Base-by-base conservation (phyloP, 2,113 vertebrate genomes). In the Ascaphus truei region DNA sequence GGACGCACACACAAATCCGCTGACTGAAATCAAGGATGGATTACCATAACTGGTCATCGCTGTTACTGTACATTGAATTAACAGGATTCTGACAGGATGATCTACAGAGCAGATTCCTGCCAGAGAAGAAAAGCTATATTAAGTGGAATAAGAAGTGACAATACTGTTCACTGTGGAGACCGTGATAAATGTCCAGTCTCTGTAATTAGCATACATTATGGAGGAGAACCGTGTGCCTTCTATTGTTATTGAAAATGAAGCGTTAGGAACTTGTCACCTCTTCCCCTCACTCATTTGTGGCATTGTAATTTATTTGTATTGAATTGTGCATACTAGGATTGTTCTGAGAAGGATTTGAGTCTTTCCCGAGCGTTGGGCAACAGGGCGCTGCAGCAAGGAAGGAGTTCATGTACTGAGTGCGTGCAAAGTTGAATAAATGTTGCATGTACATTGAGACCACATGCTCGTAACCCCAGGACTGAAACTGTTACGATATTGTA, bases 101-200 rank as follows among this genome's bases (percentile, higher is more conserved):
- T 59, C 30, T 52, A 39, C 62, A 65, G 41, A 63, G 23, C 53
- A 30, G 36, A 30, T 39, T 26, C 26, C 43, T 66, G 62, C 62
- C 53, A 59, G 65, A 65, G 39, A 56, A 59, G 52, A 37, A 59
- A 64, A 65, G 53, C 53, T 10, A 23, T 66, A 58, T 52, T 51
- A 57, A 64, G 52, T 58, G 26, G 61, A 36, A 57, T 50, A 72
- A 37, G 41, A 60, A 72, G 29, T 60, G 62, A 66, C 62, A 68
- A 58, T 58, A 68, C 53, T 57, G 37, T 47, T 68, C 52, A 50
- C 15, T 23, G 18, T 27, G 20, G 61, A 13, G 43, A 72, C 13
- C 15, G 65, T 25, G 43, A 48, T 59, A 26, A 39, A 57, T 72
- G 36, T 59, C 25, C 53, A 59, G 11, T 4, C 13, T 27, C 18